These are phyloP conservation scores for Dinothrombium tinctorium DNA, from an alignment of 1,140 invertebrate species.

Conservation along the genomic window DNA sequence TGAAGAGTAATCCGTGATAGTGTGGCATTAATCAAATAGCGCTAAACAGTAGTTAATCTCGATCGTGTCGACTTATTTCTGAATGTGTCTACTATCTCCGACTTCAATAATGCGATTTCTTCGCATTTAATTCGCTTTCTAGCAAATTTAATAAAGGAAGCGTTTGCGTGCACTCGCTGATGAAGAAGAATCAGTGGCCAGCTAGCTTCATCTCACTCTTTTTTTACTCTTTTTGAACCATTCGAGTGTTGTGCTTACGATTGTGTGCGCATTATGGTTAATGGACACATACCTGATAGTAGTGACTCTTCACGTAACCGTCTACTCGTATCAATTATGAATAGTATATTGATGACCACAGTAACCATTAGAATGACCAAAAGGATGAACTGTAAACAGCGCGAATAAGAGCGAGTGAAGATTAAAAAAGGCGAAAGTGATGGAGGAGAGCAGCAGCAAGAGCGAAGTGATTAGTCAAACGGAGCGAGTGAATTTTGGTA, in stretches of 20 bases:
- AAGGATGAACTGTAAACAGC: constrained; percentile 15
- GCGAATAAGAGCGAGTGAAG: background rate
- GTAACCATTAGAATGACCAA: constrained; percentile 28
- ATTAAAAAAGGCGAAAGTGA: background rate
- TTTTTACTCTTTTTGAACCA: background rate
- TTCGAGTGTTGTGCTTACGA: no score
- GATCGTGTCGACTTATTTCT: no score
- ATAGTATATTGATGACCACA: constrained; percentile 30
- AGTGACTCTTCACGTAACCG: constrained; percentile 20
- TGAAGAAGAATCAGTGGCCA: background rate
- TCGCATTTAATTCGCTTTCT: background rate
- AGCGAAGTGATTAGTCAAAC: no score
- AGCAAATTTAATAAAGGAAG: background rate
- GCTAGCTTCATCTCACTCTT: background rate
- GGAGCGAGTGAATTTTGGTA: no score
- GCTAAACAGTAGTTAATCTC: no score
- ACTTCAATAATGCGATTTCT: no score
- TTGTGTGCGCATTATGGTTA: no score
- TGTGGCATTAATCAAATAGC: no score
- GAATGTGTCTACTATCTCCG: no score
- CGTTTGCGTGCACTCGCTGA: background rate
- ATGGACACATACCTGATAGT: background rate
- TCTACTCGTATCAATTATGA: constrained; percentile 30
- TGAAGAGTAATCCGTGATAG: no score
- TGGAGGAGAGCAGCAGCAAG: background rate